Evolutionary conservation across 1,140 invertebrate genomes (phyloP).

Genomic region (Pseudomyrmex cubaensis): DNA sequence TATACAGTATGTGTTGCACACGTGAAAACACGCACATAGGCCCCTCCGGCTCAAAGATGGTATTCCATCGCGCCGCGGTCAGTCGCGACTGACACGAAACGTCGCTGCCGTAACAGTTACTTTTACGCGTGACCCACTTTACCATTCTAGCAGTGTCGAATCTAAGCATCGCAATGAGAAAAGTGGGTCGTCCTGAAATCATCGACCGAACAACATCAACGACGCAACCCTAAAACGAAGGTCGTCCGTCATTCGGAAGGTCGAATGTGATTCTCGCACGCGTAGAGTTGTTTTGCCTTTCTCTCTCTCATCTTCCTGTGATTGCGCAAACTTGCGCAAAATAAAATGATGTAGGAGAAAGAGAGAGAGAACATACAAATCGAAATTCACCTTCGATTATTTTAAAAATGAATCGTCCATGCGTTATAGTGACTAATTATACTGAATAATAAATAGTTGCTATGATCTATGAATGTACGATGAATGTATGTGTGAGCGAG

Average conservation of each 20-base stretch:
- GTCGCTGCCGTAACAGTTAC: conserved; percentile 73
- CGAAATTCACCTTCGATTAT: background rate
- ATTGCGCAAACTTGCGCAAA: background rate
- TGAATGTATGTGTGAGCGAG: too few relatives aligned
- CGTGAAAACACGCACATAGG: too few relatives aligned
- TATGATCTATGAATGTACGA: too few relatives aligned
- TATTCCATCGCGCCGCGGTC: conserved; percentile 51
- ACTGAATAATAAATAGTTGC: too few relatives aligned
- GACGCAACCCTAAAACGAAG: conserved; percentile 47
- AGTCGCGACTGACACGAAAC: conserved; percentile 64
- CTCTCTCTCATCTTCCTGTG: background rate
- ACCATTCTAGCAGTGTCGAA: conserved; percentile 70
- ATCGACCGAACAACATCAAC: conserved; percentile 1
- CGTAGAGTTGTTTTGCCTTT: background rate
- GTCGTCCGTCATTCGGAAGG: conserved; percentile 47
- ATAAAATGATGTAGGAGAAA: conserved; percentile 6
- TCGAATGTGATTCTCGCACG: conserved; percentile 15
- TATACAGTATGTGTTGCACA: background rate
- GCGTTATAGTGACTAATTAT: too few relatives aligned
- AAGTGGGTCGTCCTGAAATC: conserved; percentile 64
- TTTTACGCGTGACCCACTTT: conserved; percentile 74
- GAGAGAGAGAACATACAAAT: too few relatives aligned
- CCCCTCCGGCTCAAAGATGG: conserved; percentile 60
- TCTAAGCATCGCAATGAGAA: conserved; percentile 68
- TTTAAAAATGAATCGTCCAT: background rate